Conservation (phyloP, 2,797 vertebrate species). For the Lutjanus campechanus region DNA sequence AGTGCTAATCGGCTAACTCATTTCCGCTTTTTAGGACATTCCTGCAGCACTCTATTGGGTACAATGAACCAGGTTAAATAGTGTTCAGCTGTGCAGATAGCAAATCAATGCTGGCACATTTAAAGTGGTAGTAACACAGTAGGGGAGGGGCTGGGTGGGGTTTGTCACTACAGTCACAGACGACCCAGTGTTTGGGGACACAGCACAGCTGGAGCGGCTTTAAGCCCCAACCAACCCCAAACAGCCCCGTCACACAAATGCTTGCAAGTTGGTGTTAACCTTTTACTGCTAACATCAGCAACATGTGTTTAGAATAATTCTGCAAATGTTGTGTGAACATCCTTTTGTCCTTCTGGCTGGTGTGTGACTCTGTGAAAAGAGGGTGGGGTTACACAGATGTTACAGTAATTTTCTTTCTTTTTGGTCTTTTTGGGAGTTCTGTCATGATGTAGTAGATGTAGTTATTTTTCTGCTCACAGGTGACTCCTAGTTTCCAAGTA, state of each 20-base stretch:
- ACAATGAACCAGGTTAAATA: conserved; percentile 13
- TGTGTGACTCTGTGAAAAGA: conserved; percentile 36
- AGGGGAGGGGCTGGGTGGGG: conserved; percentile 21
- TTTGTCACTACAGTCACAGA: conserved; percentile 45
- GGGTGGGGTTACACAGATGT: conserved; percentile 18
- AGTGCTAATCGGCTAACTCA: no score
- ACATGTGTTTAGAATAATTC: conserved; percentile 54
- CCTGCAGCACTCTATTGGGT: no score
- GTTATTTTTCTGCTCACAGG: neutral
- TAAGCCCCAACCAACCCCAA: conserved; percentile 49
- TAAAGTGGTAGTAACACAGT: conserved; percentile 50
- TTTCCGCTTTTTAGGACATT: no score
- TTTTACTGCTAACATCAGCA: conserved; percentile 58
- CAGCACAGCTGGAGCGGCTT: conserved; percentile 72
- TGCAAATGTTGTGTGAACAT: conserved; percentile 49
- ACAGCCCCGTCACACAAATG: conserved; percentile 55
- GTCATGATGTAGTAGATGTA: no score
- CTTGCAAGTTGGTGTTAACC: conserved; percentile 56
- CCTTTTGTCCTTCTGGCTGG: conserved; percentile 35
- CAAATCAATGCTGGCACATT: conserved; percentile 65
- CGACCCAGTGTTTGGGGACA: conserved; percentile 72
- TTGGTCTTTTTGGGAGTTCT: neutral
- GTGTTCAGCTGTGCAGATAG: conserved; percentile 31
- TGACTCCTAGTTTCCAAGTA: neutral
- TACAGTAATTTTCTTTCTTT: conserved; percentile 16